phyloP scores from a whole-genome alignment of 2,113 vertebrate species.

The Carlito syrichta region DNA sequence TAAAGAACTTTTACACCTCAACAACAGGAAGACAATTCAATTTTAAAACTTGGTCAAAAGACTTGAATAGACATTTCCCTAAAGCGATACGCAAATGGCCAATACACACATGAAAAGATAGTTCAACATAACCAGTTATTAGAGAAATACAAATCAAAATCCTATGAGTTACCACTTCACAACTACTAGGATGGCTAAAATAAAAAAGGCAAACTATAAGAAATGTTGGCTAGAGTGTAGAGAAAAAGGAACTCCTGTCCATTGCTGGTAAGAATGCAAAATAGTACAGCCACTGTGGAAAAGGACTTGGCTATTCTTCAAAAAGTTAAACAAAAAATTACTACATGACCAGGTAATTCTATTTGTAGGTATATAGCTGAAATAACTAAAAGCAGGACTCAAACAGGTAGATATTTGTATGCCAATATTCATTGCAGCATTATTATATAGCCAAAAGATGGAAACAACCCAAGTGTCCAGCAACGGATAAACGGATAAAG shows the following conservation, averaged over 20 bases:
- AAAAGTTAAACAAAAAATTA: not conserved
- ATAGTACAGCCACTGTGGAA: not conserved
- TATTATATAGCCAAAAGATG: not conserved
- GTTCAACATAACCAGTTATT: not conserved
- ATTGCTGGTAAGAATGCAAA: not conserved
- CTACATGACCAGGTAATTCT: not conserved
- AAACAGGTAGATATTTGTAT: not conserved
- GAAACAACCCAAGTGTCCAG: not conserved
- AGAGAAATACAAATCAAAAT: not conserved
- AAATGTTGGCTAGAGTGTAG: not conserved
- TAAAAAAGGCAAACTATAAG: not conserved
- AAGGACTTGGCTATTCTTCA: not conserved
- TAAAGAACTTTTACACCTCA: not conserved
- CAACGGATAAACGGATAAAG: not conserved
- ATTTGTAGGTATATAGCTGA: not conserved
- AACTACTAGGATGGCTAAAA: not conserved
- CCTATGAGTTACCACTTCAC: not conserved
- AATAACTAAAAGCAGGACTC: not conserved
- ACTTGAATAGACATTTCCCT: not conserved
- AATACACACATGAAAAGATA: not conserved
- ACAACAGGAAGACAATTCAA: not conserved
- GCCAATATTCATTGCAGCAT: not conserved
- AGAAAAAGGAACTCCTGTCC: not conserved
- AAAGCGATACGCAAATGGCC: not conserved
- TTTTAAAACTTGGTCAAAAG: not conserved